phyloP scores from a whole-genome alignment of 2,888 invertebrate species.

The Cecidostiba fungosa region DNA sequence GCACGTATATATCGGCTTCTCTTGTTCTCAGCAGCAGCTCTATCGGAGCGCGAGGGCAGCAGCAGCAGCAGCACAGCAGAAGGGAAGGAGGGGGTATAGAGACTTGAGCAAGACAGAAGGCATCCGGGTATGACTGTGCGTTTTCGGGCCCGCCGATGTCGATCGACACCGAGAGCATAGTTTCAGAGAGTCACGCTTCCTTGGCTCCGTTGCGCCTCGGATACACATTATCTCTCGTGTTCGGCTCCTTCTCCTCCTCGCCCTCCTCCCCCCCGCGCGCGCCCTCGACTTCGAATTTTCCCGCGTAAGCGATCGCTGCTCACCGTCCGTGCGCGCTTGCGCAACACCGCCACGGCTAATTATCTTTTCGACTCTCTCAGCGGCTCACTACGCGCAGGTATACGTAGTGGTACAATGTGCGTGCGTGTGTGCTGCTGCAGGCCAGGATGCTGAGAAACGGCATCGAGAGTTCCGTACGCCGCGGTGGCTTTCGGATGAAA shows the following conservation, averaged over 20 bases:
- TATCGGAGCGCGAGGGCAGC: slow-evolving; percentile 32
- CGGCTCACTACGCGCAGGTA: neutral
- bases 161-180: slow-evolving; percentile 9
- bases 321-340: slow-evolving; percentile 44
- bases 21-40: neutral
- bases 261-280: neutral
- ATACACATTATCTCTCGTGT: slow-evolving; percentile 54
- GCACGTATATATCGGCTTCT: neutral
- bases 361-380: slow-evolving; percentile 65
- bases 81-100: neutral
- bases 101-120: slow-evolving; percentile 74
- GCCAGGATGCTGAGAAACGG: slow-evolving; percentile 15
- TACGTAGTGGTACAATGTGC: neutral
- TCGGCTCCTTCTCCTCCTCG: neutral
- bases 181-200: slow-evolving; percentile 62
- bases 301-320: slow-evolving; percentile 61
- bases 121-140: slow-evolving; percentile 75
- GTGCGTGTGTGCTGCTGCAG: neutral
- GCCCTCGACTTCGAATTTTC: slow-evolving; percentile 65
- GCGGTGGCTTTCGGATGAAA: neutral
- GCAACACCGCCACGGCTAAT: slow-evolving; percentile 62
- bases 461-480: neutral
- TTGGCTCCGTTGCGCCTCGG: slow-evolving; percentile 57
- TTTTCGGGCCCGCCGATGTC: slow-evolving; percentile 66
- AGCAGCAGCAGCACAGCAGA: slow-evolving; percentile 8